Base-by-base conservation (phyloP, 2,113 vertebrate genomes). In the Cheirogaleus medius region DNA sequence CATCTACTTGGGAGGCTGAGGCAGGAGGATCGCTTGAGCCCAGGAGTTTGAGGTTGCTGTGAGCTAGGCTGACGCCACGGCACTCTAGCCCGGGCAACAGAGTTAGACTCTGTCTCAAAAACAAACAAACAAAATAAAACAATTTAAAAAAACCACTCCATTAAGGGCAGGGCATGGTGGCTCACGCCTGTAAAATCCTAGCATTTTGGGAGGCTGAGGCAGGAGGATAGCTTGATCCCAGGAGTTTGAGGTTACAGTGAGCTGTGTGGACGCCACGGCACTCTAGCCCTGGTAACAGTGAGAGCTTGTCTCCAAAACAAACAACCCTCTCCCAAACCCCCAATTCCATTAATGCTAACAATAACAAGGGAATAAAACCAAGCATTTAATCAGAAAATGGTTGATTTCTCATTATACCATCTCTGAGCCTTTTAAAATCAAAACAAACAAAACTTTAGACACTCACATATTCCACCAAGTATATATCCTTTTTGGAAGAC, bases 361-460 rank as follows among this genome's bases (percentile, higher is more conserved):
- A 23, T 56, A 88, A 17, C 32, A 32, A 81, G 58, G 32, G 69
- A 88, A 60, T 88, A 71, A 92, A 88, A 78, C n/a, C 82, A 77
- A 78, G 84, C 32, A 34, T 56, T 91, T 63, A 44, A 87, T 93
- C 52, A 34, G 5, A 73, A 81, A 15, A 44, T 86, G 44, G 56
- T 58, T 92, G 66, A 91, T 78, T 95, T 78, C 34, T 80, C 37
- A 12, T 91, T 87, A 77, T 34, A 76, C 32, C 23, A 37, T 18
- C 42, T 73, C 25, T 90, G 47, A 93, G 69, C 39, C 27, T 80
- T 87, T 93, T 77, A 87, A 82, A 94, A 95, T 82, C 7, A 84
- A 81, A 87, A 63, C 39, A 73, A 76, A 37, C 32, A 66, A 60
- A 81, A 90, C 90, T 63, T 54, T 68, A 87, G 71, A 34, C 20